Base-by-base conservation (phyloP, 2,113 vertebrate genomes). In the Herpetotheres cachinnans region DNA sequence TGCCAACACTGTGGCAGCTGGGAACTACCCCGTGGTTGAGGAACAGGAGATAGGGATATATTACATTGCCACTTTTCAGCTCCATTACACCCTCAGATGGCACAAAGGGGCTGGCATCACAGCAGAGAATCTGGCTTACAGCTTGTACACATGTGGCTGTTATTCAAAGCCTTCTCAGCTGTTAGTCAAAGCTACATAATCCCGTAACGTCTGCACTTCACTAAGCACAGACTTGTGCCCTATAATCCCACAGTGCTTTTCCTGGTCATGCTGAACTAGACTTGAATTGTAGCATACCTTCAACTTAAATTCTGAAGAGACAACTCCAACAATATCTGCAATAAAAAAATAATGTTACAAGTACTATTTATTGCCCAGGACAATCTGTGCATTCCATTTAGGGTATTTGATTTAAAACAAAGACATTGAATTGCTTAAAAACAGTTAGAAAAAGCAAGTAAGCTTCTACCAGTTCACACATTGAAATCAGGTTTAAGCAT, bases 81-180 rank as follows among this genome's bases (percentile, higher is more conserved):
- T 93, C 81, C 94, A 96, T 96, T 91, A 78, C 95, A 44, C 93
- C 10, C 34, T 95, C 91, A 94, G 86, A 93, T 71, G 93, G 86
- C 95, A 95, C 84, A n/a, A 56, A 74, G 56, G 83, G 81, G 91
- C 91, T 84, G 91, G 69, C 88, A 90, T 49, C 42, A 30, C 94
- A 96, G 94, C 77, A 30, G 91, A 97, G 80, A 74, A 69, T 71
- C 93, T 95, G 93, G 67, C 20, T 77, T 36, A 54, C 76, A 86
- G 91, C 83, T 94, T 16, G 21, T n/a, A 49, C 66, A 44, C 88
- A 50, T 25, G 76, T 73, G 91, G 91, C 84, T 94, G 50, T 74
- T 94, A 89, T 25, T 95, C 88, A 96, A 94, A 85, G 85, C 47
- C 85, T 86, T 42, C 82, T 90, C 85, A 69, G 85, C 88, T 92